Base-by-base conservation (phyloP, 2,888 invertebrate species). In the Geotrupes spiniger region DNA sequence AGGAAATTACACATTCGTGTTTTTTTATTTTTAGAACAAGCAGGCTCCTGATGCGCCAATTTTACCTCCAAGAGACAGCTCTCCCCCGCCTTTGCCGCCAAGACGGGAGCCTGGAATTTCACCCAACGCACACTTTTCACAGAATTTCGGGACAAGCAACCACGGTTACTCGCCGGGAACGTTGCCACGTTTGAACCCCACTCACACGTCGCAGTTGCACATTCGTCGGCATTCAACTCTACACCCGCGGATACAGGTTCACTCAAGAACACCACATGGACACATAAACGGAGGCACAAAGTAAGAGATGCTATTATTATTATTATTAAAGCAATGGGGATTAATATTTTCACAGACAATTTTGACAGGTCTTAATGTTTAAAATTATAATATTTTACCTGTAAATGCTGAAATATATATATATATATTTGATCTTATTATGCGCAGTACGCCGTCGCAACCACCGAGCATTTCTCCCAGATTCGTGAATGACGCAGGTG, bases 1-100 rank as follows among this genome's bases (percentile, higher is more conserved):
- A n/a, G n/a, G n/a, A n/a, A n/a, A n/a, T n/a, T n/a, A n/a, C n/a
- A n/a, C n/a, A n/a, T n/a, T n/a, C n/a, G n/a, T n/a, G 11, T 16
- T 27, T 42, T 12, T 17, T 42, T 46, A 36, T 37, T 48, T 62
- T 64, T 49, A 78, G 76, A 74, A 74, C 53, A 78, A 79, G 58
- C 84, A 82, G 71, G 82, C 81, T 43, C 82, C 81, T 46, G 83
- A 83, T 66, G 84, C 85, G 42, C 85, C 86, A n/a, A 74, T 77
- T 42, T 75, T 85, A 63, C 87, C 85, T 41, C 85, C 84, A 4
- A 76, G 85, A 49, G 85, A 85, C 65, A 41, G 76, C 82, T 66
- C 67, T 1, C 72, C 73, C 2, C 72, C 73, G 3, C 72, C 73
- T 1, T 53, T 74, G 28, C 74, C 73, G 1, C 71, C 73, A 2